phyloP scores from a whole-genome alignment of 1,140 invertebrate species.

The Hypsibius dujardini region DNA sequence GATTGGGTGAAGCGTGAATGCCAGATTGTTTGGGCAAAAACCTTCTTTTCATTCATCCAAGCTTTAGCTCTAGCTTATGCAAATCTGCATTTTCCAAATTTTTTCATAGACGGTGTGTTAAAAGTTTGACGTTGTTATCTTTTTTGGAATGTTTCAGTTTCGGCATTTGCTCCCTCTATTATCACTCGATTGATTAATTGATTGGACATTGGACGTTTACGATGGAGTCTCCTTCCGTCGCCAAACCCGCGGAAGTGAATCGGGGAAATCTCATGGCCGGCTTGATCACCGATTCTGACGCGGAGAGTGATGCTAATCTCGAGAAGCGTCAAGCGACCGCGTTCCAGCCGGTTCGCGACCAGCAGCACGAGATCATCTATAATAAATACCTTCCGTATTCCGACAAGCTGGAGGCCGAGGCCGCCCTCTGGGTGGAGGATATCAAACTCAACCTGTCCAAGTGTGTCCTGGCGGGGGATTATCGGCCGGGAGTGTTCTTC shows the following conservation, averaged over 20 bases:
- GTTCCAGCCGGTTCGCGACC: not conserved
- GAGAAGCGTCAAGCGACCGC: not conserved
- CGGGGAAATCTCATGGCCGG: not conserved
- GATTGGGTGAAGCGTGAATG: no score
- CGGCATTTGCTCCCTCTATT: not conserved
- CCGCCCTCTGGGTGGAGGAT: constrained; percentile 28
- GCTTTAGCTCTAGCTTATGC: no score
- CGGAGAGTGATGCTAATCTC: not conserved
- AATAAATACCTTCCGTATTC: constrained; percentile 34
- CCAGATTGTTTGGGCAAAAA: no score
- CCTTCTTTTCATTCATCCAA: no score
- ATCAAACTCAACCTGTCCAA: constrained; percentile 36
- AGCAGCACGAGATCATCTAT: constrained; percentile 24
- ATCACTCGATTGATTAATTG: not conserved
- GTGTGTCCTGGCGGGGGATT: constrained; percentile 33
- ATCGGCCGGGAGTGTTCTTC: constrained; percentile 33
- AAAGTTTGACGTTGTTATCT: no score
- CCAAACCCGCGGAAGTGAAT: not conserved
- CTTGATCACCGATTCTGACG: not conserved
- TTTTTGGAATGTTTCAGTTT: no score
- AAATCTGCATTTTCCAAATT: no score
- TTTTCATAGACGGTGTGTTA: not conserved
- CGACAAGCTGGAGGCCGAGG: constrained; percentile 34
- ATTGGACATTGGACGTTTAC: not conserved
- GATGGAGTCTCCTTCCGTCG: not conserved